These are phyloP conservation scores for Agrochola circellaris DNA, from an alignment of 2,888 invertebrate genomes.

Conservation along the genomic window DNA sequence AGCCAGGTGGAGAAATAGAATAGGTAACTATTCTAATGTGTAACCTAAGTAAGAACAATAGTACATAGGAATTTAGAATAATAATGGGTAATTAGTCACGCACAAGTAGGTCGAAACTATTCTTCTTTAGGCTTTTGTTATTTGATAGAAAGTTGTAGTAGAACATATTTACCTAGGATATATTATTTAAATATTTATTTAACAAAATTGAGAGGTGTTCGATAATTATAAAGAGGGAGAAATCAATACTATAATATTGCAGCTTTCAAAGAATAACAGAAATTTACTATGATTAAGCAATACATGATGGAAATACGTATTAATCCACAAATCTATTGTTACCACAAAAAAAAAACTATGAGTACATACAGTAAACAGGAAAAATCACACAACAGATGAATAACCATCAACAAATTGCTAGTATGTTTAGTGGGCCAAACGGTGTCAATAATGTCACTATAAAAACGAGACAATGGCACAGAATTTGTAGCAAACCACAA, in stretches of 20 bases:
- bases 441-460: constrained; percentile 50
- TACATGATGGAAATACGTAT: not conserved
- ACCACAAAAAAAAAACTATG: not conserved
- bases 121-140: constrained; percentile 20
- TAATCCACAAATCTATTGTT: not conserved
- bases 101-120: constrained; percentile 12
- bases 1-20: not conserved
- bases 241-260: not conserved
- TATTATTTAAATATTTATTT: not conserved
- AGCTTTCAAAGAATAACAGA: not conserved
- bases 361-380: constrained; percentile 43
- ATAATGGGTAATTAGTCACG: constrained; percentile 17
- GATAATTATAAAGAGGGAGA: not conserved
- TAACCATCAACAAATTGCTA: constrained; percentile 33
- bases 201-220: not conserved
- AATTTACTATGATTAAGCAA: not conserved
- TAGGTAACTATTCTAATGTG: constrained; percentile 3
- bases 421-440: constrained; percentile 47
- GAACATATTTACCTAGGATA: not conserved
- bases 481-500: constrained; percentile 58
- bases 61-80: constrained; percentile 25
- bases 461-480: constrained; percentile 54
- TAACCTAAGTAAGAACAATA: constrained; percentile 10
- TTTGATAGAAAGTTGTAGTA: constrained; percentile 1
- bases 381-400: constrained; percentile 41